Base-by-base conservation (phyloP, 2,113 vertebrate genomes). In the Tychaedon coryphoeus region DNA sequence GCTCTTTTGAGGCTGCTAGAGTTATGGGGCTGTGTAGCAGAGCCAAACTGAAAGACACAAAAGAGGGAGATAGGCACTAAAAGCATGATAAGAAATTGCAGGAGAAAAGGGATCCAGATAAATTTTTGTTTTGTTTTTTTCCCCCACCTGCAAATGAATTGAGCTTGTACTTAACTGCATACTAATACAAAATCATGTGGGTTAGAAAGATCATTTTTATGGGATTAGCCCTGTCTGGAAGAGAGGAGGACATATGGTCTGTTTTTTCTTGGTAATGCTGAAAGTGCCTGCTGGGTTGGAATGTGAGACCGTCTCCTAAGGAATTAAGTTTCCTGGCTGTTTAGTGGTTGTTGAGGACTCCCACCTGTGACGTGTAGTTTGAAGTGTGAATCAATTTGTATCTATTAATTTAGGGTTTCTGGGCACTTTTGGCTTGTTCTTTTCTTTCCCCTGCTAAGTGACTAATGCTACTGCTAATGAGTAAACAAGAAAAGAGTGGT, bases 141-240 rank as follows among this genome's bases (percentile, higher is more conserved):
- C 1, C 4, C 4, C 4, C 2, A 5, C 3, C 14, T 16, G 3
- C 5, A 18, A 16, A 26, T 72, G 3, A 84, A 42, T 17, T 64
- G 73, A 80, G 36, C 15, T 56, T 64, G 16, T 80, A n/a, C 24
- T 81, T 77, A 18, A 11, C 6, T 65, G 25, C 26, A 8, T 56
- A 15, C 7, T 51, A 12, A 25, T 42, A 43, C 8, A 34, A 67
- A 91, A n/a, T 58, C 8, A 29, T 19, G 5, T 43, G 36, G 31
- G 13, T 76, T 79, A 29, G 58, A 43, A 95, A 29, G 5, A 25
- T 18, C 5, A 12, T 40, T 79, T 62, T 83, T 10, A 19, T 61
- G 48, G 76, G 14, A 17, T 57, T 23, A 14, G 29, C 73, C 6
- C 4, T 75, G 10, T 71, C 38, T 54, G 42, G 15, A 48, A 84